Evolutionary conservation across 2,888 invertebrate genomes (phyloP), one percentile per base, ranked within the genome.

Genomic region (Clivina fossor): DNA sequence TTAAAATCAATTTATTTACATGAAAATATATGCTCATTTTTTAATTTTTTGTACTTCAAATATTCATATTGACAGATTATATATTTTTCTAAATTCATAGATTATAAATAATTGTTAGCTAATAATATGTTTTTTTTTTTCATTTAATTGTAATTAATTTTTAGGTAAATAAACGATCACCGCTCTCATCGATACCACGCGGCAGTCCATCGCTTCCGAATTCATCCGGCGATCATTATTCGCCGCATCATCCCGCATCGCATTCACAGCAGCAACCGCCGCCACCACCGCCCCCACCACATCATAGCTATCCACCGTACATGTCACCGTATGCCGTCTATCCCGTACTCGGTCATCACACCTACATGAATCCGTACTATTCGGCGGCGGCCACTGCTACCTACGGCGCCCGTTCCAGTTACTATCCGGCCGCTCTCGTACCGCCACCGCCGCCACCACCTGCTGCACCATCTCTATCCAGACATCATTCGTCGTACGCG

Each of bases 401-500:
- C 20, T 32, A 44, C 20, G 47, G 24, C 5, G 18, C 33, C 43
- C 58, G 46, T 53, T 66, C 59, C 46, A 61, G 60, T 56, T 51
- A 35, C 51, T 70, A 68, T 66, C 70, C 18, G 56, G 57, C 49
- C 43, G 62, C 71, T 65, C 69, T 51, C 71, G 69, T 40, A 63
- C 71, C 46, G 62, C 69, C 56, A 66, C 69, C 63, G 64, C 64
- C 60, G 59, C 68, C 65, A 65, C 77, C 73, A 68, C 74, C 79
- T 76, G 78, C 71, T 72, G 74, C 78, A 72, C 71, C 77, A 75
- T 70, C 74, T 69, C 58, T 65, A 15, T 63, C 74, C 62, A 65
- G 73, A 58, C 73, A 73, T 58, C 70, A 74, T 69, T 77, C 78
- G 63, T 78, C 77, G 30, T 77, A 78, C 58, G 78, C 79, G 59